Conservation (phyloP, 2,888 invertebrate species). For the Acronicta alni region DNA sequence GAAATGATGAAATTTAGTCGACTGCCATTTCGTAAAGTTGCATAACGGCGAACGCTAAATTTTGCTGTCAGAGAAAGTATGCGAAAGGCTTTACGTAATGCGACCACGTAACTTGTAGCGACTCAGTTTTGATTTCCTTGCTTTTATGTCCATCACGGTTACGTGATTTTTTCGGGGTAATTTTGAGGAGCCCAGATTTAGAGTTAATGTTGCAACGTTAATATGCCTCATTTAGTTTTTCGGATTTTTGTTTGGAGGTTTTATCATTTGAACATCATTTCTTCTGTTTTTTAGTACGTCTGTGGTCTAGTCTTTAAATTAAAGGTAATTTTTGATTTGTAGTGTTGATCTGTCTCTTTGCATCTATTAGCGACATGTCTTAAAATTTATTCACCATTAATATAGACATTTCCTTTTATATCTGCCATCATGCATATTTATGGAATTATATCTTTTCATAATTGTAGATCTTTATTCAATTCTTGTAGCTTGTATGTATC, state of each 20-base stretch:
- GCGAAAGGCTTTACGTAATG: conserved; percentile 88
- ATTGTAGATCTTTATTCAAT: conserved; percentile 48
- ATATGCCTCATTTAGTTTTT: conserved; percentile 40
- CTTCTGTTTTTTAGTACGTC: neutral
- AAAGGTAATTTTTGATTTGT: neutral
- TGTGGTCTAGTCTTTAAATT: neutral
- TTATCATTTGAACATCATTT: conserved; percentile 13
- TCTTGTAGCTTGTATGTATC: conserved; percentile 39
- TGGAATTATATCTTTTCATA: conserved; percentile 46
- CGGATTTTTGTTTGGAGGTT: conserved; percentile 14
- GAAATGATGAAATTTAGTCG: conserved; percentile 88
- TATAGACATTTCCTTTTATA: conserved; percentile 45
- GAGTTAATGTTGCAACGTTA: conserved; percentile 51
- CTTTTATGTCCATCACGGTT: conserved; percentile 85
- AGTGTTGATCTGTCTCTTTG: conserved; percentile 15
- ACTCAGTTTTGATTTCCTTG: conserved; percentile 88
- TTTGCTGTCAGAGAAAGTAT: conserved; percentile 89
- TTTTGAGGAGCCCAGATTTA: conserved; percentile 69
- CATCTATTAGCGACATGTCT: conserved; percentile 29
- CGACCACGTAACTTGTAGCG: conserved; percentile 83
- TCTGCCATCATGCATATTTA: conserved; percentile 51
- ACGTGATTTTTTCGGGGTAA: conserved; percentile 80
- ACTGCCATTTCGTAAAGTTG: conserved; percentile 85
- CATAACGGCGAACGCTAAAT: conserved; percentile 86
- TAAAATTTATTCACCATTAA: conserved; percentile 42